Base-by-base conservation (phyloP, 1,140 invertebrate genomes). In the Drosophila littoralis region DNA sequence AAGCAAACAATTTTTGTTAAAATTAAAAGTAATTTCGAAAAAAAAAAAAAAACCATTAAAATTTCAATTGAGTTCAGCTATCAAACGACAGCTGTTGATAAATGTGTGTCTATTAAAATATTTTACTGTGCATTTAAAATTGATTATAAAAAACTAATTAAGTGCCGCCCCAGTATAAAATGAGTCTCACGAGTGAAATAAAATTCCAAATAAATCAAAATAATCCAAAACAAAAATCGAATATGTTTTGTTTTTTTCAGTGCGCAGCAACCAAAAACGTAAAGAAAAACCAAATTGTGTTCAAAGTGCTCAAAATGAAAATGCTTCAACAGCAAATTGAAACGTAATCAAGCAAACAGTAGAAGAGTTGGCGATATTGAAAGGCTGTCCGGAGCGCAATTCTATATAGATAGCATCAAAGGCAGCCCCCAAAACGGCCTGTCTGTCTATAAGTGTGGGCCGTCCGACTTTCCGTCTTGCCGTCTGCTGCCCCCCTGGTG, bases 321-420 rank as follows among this genome's bases (percentile, higher is more conserved):
- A 69, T 63, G 58, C 58, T 45, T 45, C 50, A 69, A 43, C 70
- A 54, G 50, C 52, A 89, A 88, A 88, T 88, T 89, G 84, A 88
- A 89, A 89, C 84, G 80, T 83, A 88, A 89, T 88, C 79, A 63
- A 76, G 83, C 84, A 78, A 86, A 86, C 76, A 75, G 57, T 73
- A 58, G 17, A 48, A 60, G 33, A 86, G 68, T 64, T 68, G 54
- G 52, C 75, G 64, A 67, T 58, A 77, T 68, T 59, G 59, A 54
- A 65, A 65, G 51, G 48, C 28, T 65, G 61, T 43, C 45, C 33
- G n/a, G 10, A 36, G 66, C 59, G 40, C 51, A 58, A 60, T 67
- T 35, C 9, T 60, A 51, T 42, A 67, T 45, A 83, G 67, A 67
- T 28, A 54, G 50, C 35, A 46, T 88, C 82, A 85, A 85, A 85